Evolutionary conservation across 2,113 vertebrate species (phyloP).

Genomic region (Castor canadensis): DNA sequence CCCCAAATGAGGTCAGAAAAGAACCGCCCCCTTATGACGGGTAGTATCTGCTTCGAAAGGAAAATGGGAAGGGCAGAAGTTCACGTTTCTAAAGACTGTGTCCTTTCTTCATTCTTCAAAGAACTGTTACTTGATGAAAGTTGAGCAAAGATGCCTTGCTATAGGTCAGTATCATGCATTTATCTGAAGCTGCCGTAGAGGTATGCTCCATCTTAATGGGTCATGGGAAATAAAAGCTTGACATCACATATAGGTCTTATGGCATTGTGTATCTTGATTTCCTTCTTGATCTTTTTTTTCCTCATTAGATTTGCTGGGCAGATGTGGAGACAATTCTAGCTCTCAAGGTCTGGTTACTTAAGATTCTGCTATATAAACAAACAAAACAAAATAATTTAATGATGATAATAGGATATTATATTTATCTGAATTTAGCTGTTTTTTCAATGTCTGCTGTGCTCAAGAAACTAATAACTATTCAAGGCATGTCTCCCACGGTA

Average conservation of each 20-base stretch:
- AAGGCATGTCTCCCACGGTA: not conserved
- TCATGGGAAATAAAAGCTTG: not conserved
- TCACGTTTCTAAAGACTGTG: not conserved
- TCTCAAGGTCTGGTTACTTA: not conserved
- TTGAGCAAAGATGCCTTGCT: not conserved
- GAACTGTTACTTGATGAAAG: not conserved
- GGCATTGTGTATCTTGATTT: not conserved
- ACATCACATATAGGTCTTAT: not conserved
- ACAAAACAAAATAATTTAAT: not conserved
- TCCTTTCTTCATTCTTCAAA: not conserved
- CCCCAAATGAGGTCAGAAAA: constrained; percentile 67
- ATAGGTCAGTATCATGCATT: not conserved
- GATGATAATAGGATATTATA: not conserved
- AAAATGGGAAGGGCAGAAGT: constrained; percentile 50
- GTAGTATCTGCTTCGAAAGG: not conserved
- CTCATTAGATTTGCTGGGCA: not conserved
- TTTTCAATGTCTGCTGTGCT: not conserved
- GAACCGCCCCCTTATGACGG: not conserved
- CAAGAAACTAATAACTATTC: not conserved
- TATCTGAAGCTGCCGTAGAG: not conserved
- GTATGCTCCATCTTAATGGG: not conserved
- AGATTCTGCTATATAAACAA: not conserved
- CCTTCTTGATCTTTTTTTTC: constrained; percentile 3
- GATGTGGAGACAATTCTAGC: not conserved
- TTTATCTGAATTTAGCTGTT: not conserved